Evolutionary conservation across 2,797 vertebrate species (phyloP).

Genomic region (Crocodylus rhombifer): DNA sequence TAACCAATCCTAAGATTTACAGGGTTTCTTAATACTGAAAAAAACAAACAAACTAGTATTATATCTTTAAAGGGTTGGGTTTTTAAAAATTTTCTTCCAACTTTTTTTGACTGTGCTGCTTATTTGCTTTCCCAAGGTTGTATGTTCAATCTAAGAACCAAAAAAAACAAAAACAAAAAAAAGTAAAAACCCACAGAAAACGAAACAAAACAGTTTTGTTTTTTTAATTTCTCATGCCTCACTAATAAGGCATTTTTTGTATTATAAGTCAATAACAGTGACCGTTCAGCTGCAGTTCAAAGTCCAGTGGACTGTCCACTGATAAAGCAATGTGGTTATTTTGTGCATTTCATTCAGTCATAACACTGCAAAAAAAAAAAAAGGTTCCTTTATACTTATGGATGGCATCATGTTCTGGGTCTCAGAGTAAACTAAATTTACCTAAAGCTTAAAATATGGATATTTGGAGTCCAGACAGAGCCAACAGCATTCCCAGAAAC

Average conservation of each 20-base stretch:
- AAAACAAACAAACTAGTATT: too few relatives aligned
- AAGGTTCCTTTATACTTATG: background rate
- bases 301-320: background rate
- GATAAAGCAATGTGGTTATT: background rate
- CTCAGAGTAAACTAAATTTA: background rate
- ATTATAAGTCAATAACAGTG: background rate
- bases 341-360: background rate
- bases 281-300: background rate
- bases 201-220: too few relatives aligned
- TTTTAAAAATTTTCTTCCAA: too few relatives aligned
- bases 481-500: background rate
- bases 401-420: background rate
- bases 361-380: fast-evolving
- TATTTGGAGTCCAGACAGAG: background rate
- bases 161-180: too few relatives aligned
- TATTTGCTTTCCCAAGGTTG: too few relatives aligned
- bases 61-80: too few relatives aligned
- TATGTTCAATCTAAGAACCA: too few relatives aligned
- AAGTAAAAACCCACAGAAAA: too few relatives aligned
- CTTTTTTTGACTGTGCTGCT: too few relatives aligned
- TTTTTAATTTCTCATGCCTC: background rate
- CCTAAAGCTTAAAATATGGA: fast-evolving
- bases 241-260: background rate
- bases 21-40: too few relatives aligned
- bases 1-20: too few relatives aligned